phyloP scores from a whole-genome alignment of 2,113 vertebrate species.

The Perccottus glenii region DNA sequence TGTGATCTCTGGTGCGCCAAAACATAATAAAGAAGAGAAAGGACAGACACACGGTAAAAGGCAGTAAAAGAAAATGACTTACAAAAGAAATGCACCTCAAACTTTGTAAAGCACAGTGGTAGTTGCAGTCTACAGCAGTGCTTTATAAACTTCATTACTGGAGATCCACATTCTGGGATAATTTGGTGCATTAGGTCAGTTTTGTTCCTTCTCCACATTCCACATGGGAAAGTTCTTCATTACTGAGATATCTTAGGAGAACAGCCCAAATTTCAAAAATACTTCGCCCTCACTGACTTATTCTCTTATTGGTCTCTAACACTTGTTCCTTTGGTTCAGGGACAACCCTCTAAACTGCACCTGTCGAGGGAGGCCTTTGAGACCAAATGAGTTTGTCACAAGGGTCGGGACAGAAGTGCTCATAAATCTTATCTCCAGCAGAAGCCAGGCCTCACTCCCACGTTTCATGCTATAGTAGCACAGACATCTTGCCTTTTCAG shows the following conservation, averaged over 20 bases:
- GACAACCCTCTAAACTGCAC: background rate
- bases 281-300: background rate
- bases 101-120: no score
- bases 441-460: no score
- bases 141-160: background rate
- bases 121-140: background rate
- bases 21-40: no score
- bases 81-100: no score
- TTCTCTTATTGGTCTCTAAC: background rate
- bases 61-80: no score
- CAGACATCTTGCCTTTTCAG: no score
- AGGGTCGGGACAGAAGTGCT: background rate
- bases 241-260: background rate
- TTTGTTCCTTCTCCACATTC: background rate
- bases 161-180: background rate
- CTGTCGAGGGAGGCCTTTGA: background rate
- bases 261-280: background rate
- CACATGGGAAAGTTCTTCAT: constrained; percentile 1
- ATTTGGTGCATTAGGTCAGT: constrained; percentile 1
- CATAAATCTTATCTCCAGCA: no score
- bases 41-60: no score
- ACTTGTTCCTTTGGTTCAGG: background rate
- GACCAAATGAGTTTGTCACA: background rate
- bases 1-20: no score
- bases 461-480: no score